phyloP scores from a whole-genome alignment of 2,888 invertebrate species.

The Drosophila anomelani region DNA sequence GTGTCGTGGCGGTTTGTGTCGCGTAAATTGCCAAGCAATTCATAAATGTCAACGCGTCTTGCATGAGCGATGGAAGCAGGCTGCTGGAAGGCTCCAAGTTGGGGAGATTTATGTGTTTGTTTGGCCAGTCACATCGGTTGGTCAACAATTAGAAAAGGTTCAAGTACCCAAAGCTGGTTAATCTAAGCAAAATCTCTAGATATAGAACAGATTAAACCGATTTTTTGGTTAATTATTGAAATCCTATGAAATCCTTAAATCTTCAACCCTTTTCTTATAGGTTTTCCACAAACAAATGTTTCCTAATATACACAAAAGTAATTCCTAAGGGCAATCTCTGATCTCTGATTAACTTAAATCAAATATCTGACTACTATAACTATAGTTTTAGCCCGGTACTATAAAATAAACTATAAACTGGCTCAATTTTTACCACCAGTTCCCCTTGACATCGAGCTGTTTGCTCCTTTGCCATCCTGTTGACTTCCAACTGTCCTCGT shows the following conservation, averaged over 20 bases:
- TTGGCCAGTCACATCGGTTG: not conserved
- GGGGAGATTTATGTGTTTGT: constrained; percentile 47
- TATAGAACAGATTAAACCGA: not conserved
- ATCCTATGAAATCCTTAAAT: no score
- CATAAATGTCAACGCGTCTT: constrained; percentile 79
- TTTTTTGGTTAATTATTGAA: not conserved
- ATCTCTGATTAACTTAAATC: not conserved
- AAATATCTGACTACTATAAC: not conserved
- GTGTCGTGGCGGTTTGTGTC: constrained; percentile 62
- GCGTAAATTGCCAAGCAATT: constrained; percentile 79
- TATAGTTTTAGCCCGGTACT: no score
- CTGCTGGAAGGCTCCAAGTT: not conserved
- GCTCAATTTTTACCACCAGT: not conserved
- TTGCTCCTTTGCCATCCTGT: constrained; percentile 13
- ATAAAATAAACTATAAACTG: not conserved
- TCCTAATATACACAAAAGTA: not conserved
- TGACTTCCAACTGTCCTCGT: constrained; percentile 46
- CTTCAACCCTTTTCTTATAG: no score
- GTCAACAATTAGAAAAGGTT: constrained; percentile 38
- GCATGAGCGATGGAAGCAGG: constrained; percentile 39
- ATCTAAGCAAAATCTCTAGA: not conserved
- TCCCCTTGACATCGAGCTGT: not conserved
- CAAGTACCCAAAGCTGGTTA: not conserved
- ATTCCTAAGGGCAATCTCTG: not conserved
- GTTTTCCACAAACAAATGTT: not conserved